Conservation (phyloP, 2,113 vertebrate species). For the Mystacornis crossleyi region DNA sequence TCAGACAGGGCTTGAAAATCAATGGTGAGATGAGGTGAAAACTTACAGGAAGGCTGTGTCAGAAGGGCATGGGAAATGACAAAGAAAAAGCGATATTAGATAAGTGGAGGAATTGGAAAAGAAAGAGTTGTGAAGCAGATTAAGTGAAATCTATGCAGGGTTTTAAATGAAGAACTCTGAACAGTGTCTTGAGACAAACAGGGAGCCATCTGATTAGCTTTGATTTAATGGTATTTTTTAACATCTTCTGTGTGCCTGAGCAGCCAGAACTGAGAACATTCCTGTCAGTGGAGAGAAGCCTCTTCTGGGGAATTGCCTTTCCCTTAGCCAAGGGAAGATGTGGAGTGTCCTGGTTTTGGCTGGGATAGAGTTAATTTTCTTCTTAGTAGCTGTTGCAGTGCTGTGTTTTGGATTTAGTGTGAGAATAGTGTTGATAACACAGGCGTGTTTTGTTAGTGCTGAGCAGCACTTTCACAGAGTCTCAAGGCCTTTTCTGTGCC, state of each 20-base stretch:
- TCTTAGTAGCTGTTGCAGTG: background rate
- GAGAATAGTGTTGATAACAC: background rate
- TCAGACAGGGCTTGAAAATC: constrained; percentile 51
- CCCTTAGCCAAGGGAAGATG: background rate
- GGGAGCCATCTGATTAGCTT: constrained; percentile 31
- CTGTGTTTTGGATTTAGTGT: background rate
- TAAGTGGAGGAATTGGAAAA: constrained; percentile 1
- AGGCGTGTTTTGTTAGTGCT: background rate
- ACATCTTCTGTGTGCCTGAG: background rate
- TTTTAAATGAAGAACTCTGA: constrained; percentile 31
- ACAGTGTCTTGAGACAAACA: constrained; percentile 8
- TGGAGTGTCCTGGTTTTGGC: background rate
- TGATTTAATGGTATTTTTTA: constrained; percentile 43
- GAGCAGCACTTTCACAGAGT: background rate
- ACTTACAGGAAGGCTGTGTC: constrained; percentile 13
- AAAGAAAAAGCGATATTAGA: background rate
- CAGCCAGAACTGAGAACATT: background rate
- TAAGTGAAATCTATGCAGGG: constrained; percentile 17
- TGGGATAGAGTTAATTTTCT: background rate
- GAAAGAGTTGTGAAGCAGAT: background rate
- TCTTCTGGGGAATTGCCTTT: background rate
- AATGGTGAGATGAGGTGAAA: constrained; percentile 54
- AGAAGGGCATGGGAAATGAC: constrained; percentile 29
- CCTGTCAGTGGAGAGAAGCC: background rate
- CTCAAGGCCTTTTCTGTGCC: background rate